Base-by-base conservation (phyloP, 2,888 invertebrate species). In the Drosophila kuntzei region DNA sequence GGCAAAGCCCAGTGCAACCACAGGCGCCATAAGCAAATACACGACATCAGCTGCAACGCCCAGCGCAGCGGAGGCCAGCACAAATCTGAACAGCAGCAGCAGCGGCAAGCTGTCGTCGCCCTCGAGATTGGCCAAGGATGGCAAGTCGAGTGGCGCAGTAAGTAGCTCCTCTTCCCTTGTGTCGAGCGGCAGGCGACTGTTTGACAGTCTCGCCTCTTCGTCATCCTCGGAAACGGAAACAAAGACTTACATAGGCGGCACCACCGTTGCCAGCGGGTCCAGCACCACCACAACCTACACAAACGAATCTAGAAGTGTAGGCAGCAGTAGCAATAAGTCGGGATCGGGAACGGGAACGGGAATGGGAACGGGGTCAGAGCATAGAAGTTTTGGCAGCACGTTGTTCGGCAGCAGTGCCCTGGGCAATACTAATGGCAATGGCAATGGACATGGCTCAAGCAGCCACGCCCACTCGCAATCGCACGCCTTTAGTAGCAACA, bases 221-320 rank as follows among this genome's bases (percentile, higher is more conserved):
- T 90, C 81, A 9, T 77, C 87, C 25, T 79, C 89, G 68, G 89
- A 86, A 43, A 89, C 85, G 58, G 85, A 86, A 71, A 86, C 89
- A 11, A 88, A 80, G 74, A 88, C 87, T 44, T 87, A 82, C 65
- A 76, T 78, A 57, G 86, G 79, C 59, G 79, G 81, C 71, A 80
- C 79, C 71, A 78, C 81, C 50, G 80, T 76, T 51, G 80, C 87
- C 88, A 79, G 79, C 72, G 63, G 77, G 54, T 65, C 73, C 67
- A 76, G 65, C 76, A 72, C 80, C 80, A 71, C 90, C 84, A 74
- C 86, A 22, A 75, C 84, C 62, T 90, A 90, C 75, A 90, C 90
- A 67, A 91, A 87, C 76, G 92, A 91, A 71, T 87, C 90, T 77
- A 89, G 89, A 79, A 90, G 85, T 76, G 50, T 86, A 82, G 90